Conservation (phyloP, 2,113 vertebrate species). For the Psittacula cyanocephala region DNA sequence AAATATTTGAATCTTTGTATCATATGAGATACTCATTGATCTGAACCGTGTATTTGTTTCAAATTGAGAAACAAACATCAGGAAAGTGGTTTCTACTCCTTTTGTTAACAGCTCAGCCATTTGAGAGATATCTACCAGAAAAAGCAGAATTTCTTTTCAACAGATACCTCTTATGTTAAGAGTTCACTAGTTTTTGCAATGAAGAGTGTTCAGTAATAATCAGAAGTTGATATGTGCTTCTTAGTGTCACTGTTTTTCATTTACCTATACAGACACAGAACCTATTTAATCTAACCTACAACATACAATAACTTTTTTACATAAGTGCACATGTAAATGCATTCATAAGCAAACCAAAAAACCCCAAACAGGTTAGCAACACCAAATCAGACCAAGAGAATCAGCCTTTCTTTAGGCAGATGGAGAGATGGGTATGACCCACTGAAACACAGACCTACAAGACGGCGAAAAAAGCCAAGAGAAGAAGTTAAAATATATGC, state of each 20-base stretch:
- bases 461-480: neutral
- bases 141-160: neutral
- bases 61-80: neutral
- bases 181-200: neutral
- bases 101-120: neutral
- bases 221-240: neutral
- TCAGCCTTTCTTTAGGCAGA: neutral
- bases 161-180: neutral
- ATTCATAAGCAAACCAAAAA: neutral
- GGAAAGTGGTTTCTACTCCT: neutral
- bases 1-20: neutral
- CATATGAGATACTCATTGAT: neutral
- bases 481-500: neutral
- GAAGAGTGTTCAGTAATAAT: neutral
- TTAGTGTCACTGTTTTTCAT: neutral
- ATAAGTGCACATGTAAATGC: neutral
- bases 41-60: neutral
- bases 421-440: neutral
- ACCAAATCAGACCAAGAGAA: neutral
- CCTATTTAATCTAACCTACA: neutral
- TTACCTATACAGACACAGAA: neutral
- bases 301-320: neutral
- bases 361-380: neutral
- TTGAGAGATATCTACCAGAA: neutral
- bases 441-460: neutral